Evolutionary conservation across 2,888 invertebrate genomes (phyloP).

Genomic region (Polyommatus icarus): DNA sequence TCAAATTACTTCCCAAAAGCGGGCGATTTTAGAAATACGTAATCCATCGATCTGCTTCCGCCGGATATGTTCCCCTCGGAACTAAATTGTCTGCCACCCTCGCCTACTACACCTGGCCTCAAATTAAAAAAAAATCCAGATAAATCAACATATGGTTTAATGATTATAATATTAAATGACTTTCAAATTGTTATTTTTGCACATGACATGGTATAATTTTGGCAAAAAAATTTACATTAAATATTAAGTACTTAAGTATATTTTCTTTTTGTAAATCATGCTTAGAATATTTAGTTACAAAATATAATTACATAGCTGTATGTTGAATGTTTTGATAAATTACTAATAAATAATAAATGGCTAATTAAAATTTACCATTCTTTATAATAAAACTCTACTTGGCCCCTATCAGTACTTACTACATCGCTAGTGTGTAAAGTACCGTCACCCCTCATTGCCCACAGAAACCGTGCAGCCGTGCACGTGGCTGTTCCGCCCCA

Average conservation of each 20-base stretch:
- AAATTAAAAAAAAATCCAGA: background rate
- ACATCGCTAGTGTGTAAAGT: constrained; percentile 1
- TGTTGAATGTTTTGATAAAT: too few relatives aligned
- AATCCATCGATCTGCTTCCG: constrained; percentile 32
- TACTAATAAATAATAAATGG: too few relatives aligned
- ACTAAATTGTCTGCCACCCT: constrained; percentile 32
- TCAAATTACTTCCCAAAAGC: constrained; percentile 43
- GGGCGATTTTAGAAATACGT: constrained; percentile 33
- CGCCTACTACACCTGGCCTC: constrained; percentile 31
- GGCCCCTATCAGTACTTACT: background rate
- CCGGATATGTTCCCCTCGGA: constrained; percentile 33
- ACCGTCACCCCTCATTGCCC: constrained; percentile 39
- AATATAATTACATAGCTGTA: too few relatives aligned
- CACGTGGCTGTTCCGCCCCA: constrained; percentile 48
- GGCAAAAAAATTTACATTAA: background rate
- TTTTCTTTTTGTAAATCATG: background rate
- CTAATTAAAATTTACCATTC: background rate
- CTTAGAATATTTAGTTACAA: too few relatives aligned
- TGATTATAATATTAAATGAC: background rate
- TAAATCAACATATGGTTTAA: constrained; percentile 34
- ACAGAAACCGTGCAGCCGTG: constrained; percentile 44
- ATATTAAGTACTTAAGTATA: too few relatives aligned
- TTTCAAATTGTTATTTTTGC: background rate
- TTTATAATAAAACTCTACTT: background rate
- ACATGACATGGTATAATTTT: background rate